Conservation (phyloP, 37 sponge, comb jelly and placozoan genomes). For the Chondrosia reniformis region DNA sequence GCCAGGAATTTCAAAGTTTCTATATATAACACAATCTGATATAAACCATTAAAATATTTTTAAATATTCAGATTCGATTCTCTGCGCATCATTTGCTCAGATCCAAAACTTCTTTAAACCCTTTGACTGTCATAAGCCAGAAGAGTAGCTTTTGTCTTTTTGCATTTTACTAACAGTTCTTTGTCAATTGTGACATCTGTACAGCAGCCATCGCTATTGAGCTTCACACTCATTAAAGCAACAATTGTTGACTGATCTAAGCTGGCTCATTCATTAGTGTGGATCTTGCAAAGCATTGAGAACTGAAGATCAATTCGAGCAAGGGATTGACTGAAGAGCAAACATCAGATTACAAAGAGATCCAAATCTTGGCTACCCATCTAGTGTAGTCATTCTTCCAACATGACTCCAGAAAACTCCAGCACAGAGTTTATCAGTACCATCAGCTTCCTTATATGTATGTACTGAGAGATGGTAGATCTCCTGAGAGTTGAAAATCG, state of each 20-base stretch:
- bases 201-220: conserved; percentile 32
- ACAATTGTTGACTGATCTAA: conserved; percentile 27
- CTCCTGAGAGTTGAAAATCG: too few relatives aligned
- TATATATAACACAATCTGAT: too few relatives aligned
- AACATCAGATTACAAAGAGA: conserved; percentile 29
- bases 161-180: conserved; percentile 21
- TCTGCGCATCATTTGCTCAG: too few relatives aligned
- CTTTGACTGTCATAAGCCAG: too few relatives aligned
- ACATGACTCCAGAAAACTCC: conserved; percentile 30
- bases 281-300: conserved; percentile 35
- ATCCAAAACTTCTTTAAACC: too few relatives aligned
- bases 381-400: conserved; percentile 32
- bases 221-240: conserved; percentile 24
- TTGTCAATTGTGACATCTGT: background rate
- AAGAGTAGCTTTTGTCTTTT: too few relatives aligned
- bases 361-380: conserved; percentile 41
- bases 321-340: conserved; percentile 17
- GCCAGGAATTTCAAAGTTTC: too few relatives aligned
- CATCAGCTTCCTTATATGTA: too few relatives aligned
- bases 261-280: conserved; percentile 31
- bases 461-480: too few relatives aligned
- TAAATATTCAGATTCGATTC: too few relatives aligned
- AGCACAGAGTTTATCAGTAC: conserved; percentile 26
- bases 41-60: too few relatives aligned
- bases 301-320: conserved; percentile 36